These are phyloP conservation scores for Eurytoma californica DNA, from an alignment of 2,888 invertebrate species.

Conservation along the genomic window DNA sequence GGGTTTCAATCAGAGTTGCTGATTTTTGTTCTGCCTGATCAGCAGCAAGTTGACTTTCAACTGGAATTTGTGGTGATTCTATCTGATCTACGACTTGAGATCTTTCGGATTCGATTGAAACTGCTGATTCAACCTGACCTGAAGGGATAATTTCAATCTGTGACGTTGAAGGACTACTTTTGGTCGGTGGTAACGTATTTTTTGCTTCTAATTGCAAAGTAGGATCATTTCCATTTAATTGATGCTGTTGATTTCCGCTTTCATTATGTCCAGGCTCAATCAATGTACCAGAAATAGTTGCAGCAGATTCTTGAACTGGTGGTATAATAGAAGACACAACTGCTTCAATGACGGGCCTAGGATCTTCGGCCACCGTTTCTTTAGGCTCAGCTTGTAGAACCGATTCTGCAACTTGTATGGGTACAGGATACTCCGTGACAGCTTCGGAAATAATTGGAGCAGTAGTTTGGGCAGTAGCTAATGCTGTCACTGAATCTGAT, in stretches of 20 bases:
- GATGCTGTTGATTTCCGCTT: constrained; percentile 11
- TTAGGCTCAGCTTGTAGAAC: constrained; percentile 70
- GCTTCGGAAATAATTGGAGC: constrained; percentile 44
- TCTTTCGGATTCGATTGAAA: constrained; percentile 2
- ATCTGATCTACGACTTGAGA: constrained; percentile 48
- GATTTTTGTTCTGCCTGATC: not conserved
- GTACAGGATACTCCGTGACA: constrained; percentile 64
- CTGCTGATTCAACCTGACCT: not conserved
- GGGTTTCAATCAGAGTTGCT: constrained; percentile 31
- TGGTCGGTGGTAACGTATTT: not conserved
- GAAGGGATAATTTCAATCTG: constrained; percentile 16
- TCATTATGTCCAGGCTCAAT: constrained; percentile 41
- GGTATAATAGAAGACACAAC: constrained; percentile 66
- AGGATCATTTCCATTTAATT: constrained; percentile 55
- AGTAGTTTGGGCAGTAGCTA: not conserved
- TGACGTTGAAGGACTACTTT: not conserved
- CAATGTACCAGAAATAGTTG: constrained; percentile 60
- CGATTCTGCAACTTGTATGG: constrained; percentile 72
- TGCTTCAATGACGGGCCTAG: constrained; percentile 64
- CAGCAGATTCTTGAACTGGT: constrained; percentile 65
- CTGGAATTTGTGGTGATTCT: constrained; percentile 20
- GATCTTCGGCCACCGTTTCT: constrained; percentile 67
- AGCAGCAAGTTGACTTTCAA: constrained; percentile 13
- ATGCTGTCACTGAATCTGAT: not conserved
- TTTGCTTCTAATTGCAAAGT: constrained; percentile 8